Conservation (phyloP, 2,797 vertebrate genomes). For the Mallotus villosus region DNA sequence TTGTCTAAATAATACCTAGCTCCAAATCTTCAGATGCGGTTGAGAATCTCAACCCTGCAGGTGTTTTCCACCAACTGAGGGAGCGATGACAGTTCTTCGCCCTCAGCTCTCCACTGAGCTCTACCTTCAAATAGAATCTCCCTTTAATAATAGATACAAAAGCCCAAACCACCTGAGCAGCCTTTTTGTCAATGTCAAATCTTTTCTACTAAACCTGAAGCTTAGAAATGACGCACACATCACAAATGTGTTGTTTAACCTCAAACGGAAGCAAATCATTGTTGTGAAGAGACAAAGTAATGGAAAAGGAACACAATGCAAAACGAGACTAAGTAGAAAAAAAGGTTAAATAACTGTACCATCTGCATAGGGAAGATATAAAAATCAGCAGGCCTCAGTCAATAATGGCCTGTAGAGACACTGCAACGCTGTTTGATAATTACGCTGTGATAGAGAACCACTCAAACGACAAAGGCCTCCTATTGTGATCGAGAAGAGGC, state of each 20-base stretch:
- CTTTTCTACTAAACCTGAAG: not conserved
- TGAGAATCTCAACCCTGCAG: not conserved
- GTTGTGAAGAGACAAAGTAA: not conserved
- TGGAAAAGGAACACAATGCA: not conserved
- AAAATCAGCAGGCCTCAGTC: conserved; percentile 62
- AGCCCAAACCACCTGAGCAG: conserved; percentile 16
- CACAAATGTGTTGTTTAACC: no score
- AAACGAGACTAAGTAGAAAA: not conserved
- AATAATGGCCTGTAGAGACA: conserved; percentile 63
- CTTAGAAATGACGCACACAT: not conserved
- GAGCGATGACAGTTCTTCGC: conserved; percentile 9
- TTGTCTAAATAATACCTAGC: no score
- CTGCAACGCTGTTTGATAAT: conserved; percentile 62
- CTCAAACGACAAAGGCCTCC: conserved; percentile 60
- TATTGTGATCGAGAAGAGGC: conserved; percentile 54
- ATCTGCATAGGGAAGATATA: conserved; percentile 59
- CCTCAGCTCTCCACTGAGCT: conserved; percentile 23
- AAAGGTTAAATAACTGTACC: conserved; percentile 56
- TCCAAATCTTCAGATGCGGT: not conserved
- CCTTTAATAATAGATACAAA: conserved; percentile 49
- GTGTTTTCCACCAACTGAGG: not conserved
- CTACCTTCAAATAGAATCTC: not conserved
- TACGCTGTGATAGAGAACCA: conserved; percentile 61
- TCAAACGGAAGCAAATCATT: not conserved
- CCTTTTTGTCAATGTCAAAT: conserved; percentile 24